These are phyloP conservation scores for Anas bernieri DNA, from an alignment of 2,797 vertebrate genomes.

Conservation along the genomic window DNA sequence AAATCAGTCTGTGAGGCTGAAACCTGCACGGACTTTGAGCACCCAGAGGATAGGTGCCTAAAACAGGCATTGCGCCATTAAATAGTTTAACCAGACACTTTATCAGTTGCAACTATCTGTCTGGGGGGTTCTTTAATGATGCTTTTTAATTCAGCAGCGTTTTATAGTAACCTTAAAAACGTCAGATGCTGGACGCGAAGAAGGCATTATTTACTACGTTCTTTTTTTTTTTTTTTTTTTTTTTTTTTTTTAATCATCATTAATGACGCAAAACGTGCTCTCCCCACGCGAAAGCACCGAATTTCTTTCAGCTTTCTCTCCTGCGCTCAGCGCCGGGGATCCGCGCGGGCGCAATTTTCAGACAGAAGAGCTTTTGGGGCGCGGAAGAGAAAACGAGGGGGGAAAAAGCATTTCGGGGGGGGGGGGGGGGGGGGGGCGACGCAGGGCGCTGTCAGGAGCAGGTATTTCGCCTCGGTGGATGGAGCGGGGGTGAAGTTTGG, in stretches of 20 bases:
- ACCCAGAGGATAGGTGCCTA: rapidly evolving
- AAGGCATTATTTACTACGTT: background rate
- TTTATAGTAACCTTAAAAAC: constrained; percentile 7
- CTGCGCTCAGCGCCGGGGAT: too few relatives aligned
- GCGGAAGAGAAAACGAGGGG: too few relatives aligned
- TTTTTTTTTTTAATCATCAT: too few relatives aligned
- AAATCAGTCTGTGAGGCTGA: background rate
- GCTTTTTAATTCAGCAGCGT: background rate
- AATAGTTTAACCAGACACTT: constrained; percentile 37
- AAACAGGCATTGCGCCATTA: background rate
- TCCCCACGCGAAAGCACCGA: too few relatives aligned
- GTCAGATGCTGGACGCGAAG: background rate
- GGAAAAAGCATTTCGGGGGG: too few relatives aligned
- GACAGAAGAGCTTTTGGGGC: too few relatives aligned
- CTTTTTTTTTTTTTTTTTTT: background rate
- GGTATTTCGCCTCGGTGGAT: background rate
- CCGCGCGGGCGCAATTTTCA: too few relatives aligned
- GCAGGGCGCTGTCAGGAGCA: background rate
- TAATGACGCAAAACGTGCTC: too few relatives aligned
- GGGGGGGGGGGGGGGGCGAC: too few relatives aligned
- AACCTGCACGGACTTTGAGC: background rate
- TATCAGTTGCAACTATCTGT: background rate
- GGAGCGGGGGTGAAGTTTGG: background rate
- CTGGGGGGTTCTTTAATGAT: constrained; percentile 1
- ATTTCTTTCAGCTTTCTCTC: too few relatives aligned